Evolutionary conservation across 2,888 invertebrate genomes (phyloP).

Genomic region (Microctonus aethiopoides): DNA sequence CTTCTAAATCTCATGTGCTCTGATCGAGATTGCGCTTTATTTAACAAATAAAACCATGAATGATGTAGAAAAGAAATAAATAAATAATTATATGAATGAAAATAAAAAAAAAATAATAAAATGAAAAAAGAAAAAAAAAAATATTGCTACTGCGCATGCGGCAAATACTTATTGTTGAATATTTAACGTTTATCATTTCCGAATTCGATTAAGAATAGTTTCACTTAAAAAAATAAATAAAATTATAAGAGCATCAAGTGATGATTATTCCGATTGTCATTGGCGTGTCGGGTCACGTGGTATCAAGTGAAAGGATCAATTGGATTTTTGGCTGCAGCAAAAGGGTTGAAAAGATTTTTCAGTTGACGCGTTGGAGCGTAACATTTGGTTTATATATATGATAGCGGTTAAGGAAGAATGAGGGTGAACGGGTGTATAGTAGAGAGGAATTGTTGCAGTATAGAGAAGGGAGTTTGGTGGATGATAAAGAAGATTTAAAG

Average conservation of each 20-base stretch:
- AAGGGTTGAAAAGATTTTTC: constrained; percentile 29
- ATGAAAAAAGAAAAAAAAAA: no score
- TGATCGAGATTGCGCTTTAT: no score
- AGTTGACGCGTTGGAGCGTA: constrained; percentile 25
- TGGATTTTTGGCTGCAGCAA: constrained; percentile 15
- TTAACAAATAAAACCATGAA: no score
- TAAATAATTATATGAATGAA: no score
- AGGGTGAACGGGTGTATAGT: constrained; percentile 34
- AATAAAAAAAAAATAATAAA: no score
- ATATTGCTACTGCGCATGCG: no score
- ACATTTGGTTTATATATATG: constrained; percentile 14
- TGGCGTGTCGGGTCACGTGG: constrained; percentile 43
- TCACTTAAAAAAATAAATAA: no score
- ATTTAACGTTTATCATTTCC: no score
- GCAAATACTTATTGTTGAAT: no score
- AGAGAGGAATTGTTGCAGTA: constrained; percentile 35
- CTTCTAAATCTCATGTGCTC: not conserved
- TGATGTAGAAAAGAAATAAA: no score
- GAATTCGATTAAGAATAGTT: no score
- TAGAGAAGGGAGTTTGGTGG: constrained; percentile 9
- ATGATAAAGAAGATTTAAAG: constrained; percentile 26
- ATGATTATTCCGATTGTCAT: constrained; percentile 43
- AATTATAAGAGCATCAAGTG: constrained; percentile 23
- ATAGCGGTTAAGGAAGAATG: constrained; percentile 10
- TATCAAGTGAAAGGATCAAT: constrained; percentile 39